Evolutionary conservation across 2,888 invertebrate genomes (phyloP).

Genomic region (Vandiemenella viatica): DNA sequence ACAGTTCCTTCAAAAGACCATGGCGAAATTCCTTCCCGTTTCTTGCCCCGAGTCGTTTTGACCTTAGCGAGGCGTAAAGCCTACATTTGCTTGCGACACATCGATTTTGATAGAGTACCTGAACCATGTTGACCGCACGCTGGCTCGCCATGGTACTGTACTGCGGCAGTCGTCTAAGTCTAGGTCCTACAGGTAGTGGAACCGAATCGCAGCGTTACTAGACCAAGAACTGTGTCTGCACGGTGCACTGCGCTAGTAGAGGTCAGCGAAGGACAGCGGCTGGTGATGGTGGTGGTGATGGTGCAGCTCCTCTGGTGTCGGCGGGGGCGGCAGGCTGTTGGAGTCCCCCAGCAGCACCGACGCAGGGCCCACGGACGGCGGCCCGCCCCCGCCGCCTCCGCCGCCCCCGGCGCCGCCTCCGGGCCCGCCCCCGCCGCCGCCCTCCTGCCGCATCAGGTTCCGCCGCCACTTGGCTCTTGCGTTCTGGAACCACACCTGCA

Average conservation of each 20-base stretch:
- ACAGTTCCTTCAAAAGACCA: no score
- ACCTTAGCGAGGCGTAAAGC: no score
- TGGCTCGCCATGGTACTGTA: no score
- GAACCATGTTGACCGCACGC: no score
- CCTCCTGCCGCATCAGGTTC: slow-evolving; percentile 77
- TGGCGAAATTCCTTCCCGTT: no score
- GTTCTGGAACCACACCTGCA: slow-evolving; percentile 98
- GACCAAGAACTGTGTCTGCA: neutral
- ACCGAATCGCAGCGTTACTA: neutral
- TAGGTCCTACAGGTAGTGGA: no score
- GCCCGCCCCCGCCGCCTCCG: slow-evolving; percentile 19
- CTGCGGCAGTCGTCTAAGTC: no score
- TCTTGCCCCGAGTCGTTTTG: no score
- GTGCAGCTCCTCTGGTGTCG: slow-evolving; percentile 26
- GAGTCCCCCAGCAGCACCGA: slow-evolving; percentile 33
- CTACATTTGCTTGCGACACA: no score
- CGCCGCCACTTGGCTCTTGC: slow-evolving; percentile 96
- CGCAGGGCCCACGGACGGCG: slow-evolving; percentile 26
- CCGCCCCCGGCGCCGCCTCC: slow-evolving; percentile 25
- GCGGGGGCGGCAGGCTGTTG: slow-evolving; percentile 34
- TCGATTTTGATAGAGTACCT: no score
- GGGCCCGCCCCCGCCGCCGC: slow-evolving; percentile 23
- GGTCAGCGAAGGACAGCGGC: slow-evolving; percentile 25
- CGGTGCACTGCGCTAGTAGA: slow-evolving; percentile 28
- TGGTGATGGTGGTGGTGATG: slow-evolving; percentile 7